Conservation (phyloP, 2,113 vertebrate genomes). For the Piprites chloris region DNA sequence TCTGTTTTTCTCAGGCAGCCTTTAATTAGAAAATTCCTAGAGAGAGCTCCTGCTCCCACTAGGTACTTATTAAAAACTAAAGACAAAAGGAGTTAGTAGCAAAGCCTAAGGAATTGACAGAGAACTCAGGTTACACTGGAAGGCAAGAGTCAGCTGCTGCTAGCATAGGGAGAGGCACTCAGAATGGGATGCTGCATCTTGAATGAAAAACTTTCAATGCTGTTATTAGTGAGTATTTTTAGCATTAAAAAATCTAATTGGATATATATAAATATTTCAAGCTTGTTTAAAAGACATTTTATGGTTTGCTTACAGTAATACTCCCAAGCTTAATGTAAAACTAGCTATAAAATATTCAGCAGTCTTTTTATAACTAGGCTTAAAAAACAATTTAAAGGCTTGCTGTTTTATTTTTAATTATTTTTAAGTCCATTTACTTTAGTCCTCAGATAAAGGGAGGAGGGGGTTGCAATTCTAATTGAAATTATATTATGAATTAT, state of each 20-base stretch:
- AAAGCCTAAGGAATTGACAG: slow-evolving; percentile 17
- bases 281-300: slow-evolving; percentile 45
- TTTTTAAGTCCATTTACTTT: slow-evolving; percentile 58
- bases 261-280: slow-evolving; percentile 51
- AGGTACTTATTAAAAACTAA: slow-evolving; percentile 64
- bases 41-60: slow-evolving; percentile 47
- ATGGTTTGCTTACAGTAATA: slow-evolving; percentile 57
- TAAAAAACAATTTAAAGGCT: slow-evolving; percentile 63
- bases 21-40: slow-evolving; percentile 80
- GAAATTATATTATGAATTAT: slow-evolving; percentile 19
- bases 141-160: slow-evolving; percentile 19
- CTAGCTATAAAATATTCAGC: slow-evolving; percentile 64
- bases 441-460: slow-evolving; percentile 31
- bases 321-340: slow-evolving; percentile 56
- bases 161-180: background rate
- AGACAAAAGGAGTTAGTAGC: slow-evolving; percentile 30
- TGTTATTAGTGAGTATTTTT: slow-evolving; percentile 76
- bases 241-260: slow-evolving; percentile 37
- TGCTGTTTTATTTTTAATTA: slow-evolving; percentile 66
- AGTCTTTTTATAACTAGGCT: slow-evolving; percentile 53
- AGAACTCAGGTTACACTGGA: slow-evolving; percentile 18
- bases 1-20: slow-evolving; percentile 62
- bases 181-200: slow-evolving; percentile 73
- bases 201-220: slow-evolving; percentile 69
- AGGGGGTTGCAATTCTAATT: background rate